Base-by-base conservation (phyloP, 2,797 vertebrate species). In the Sebastes flavidus region DNA sequence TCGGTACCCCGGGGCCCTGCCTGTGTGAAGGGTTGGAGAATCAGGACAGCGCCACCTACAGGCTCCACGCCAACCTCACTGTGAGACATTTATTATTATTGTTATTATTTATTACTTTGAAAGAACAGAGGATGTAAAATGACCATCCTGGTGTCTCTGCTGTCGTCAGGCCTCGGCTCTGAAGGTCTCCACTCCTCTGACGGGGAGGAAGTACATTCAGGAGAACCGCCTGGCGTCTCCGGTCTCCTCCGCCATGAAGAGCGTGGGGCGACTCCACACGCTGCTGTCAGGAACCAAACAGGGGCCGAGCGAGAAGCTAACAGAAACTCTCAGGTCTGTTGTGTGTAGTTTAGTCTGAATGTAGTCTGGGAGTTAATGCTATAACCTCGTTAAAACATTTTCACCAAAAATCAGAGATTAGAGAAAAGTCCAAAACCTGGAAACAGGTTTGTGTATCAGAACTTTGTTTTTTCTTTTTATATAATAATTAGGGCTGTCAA, bases 221-320 rank as follows among this genome's bases (percentile, higher is more conserved):
- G 96, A 93, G 59, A 95, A 92, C 88, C 91, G 91, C 0, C 90
- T 94, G 25, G 91, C 91, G 34, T 97, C 96, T 3, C 97, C 98
- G 0, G 88, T 97, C 66, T 97, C 97, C 24, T 93, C 91, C 1
- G 96, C 97, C n/a, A 96, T 97, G 30, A 97, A 97, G 90, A 91
- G 94, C 1, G 93, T 95, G 0, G 93, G 93, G 0, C 93, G 93
- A 2, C 97, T 99, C 30, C 97, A 98, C 88, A 96, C 95, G 0
- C 95, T 99, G 91, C 93, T 99, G 83, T 94, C 95, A 0, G 98
- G 98, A 14, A 93, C 97, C 77, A 97, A 94, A 78, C 96, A 96
- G 65, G 94, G 96, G 18, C 98, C 97, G 11, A 98, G 97, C 76
- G 88, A 95, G 54, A 97, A 92, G 52, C 91, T 99, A 54, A 91